Evolutionary conservation across 1,140 invertebrate species (phyloP).

Genomic region (Hormaphis cornu): DNA sequence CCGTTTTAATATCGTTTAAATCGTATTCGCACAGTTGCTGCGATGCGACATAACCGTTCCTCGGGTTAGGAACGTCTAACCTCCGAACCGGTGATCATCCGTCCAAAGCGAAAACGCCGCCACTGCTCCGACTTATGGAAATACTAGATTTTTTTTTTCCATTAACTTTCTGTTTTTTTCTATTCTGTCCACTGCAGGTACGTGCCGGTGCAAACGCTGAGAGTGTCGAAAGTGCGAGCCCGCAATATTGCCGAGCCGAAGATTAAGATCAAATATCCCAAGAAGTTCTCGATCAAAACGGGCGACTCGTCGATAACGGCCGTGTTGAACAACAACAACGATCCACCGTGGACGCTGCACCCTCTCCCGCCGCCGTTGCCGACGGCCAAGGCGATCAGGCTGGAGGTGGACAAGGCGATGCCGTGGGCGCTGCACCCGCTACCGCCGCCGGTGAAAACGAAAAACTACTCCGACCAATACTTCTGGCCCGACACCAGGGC

Average conservation of each 20-base stretch:
- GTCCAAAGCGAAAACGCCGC: too few relatives aligned
- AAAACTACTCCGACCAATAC: background rate
- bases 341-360: background rate
- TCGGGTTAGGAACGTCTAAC: too few relatives aligned
- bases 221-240: background rate
- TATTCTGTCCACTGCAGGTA: background rate
- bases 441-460: slow-evolving; percentile 1
- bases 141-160: too few relatives aligned
- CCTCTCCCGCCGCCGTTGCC: slow-evolving; percentile 13
- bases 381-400: background rate
- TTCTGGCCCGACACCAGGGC: background rate
- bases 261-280: slow-evolving; percentile 6
- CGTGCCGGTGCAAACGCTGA: slow-evolving; percentile 6
- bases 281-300: background rate
- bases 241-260: background rate
- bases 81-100: too few relatives aligned
- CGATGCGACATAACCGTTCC: too few relatives aligned
- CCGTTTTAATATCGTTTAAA: too few relatives aligned
- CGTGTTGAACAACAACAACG: slow-evolving; percentile 2
- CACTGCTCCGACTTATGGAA: too few relatives aligned
- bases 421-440: slow-evolving; percentile 10
- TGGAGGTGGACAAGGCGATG: background rate
- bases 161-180: too few relatives aligned
- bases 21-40: too few relatives aligned
- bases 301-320: background rate